Base-by-base conservation (phyloP, 2,888 invertebrate genomes). In the Ctenicera cuprea region DNA sequence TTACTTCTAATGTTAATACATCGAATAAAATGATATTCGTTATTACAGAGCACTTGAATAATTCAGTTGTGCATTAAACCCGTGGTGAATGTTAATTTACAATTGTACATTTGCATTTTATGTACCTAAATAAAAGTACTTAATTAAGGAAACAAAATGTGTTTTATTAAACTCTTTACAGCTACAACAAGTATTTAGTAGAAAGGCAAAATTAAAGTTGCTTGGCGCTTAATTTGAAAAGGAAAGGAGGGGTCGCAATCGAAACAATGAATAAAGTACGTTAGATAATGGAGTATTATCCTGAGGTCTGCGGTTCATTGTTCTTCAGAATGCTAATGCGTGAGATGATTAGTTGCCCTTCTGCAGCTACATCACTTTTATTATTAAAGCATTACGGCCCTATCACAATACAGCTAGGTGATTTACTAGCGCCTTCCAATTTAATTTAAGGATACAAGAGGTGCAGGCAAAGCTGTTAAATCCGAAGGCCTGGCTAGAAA, bases 201-300 rank as follows among this genome's bases (percentile, higher is more conserved):
- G 38, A 9, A 3, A 11, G 8, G 7, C 18, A 16, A 33, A 18
- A 37, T 59, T 38, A 20, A 38, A 59, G 59, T 20, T 59, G 41
- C 37, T 57, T 30, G 37, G 14, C 3, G 33, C 16, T 38, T 11
- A 9, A 18, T 9, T 7, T 37, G n/a, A 59, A 37, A 3, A 41
- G 33, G 11, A 30, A 12, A 20, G 26, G 59, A 43, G 18, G 52
- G 45, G 41, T 54, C 30, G 45, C 54, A 57, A 63, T 64, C 70
- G 43, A 70, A 70, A 64, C 70, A 70, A 70, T 70, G 63, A 69
- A 67, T 69, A 66, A 62, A 67, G 73, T 71, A 33, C 61, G 67
- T 61, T 45, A 67, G 66, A 71, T 76, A 76, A 76, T 74, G 66
- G 65, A 71, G 62, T 65, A 74, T 76, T 71, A 76, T 76, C 66